Evolutionary conservation across 2,888 invertebrate genomes (phyloP).

Genomic region (Cinara cedri): DNA sequence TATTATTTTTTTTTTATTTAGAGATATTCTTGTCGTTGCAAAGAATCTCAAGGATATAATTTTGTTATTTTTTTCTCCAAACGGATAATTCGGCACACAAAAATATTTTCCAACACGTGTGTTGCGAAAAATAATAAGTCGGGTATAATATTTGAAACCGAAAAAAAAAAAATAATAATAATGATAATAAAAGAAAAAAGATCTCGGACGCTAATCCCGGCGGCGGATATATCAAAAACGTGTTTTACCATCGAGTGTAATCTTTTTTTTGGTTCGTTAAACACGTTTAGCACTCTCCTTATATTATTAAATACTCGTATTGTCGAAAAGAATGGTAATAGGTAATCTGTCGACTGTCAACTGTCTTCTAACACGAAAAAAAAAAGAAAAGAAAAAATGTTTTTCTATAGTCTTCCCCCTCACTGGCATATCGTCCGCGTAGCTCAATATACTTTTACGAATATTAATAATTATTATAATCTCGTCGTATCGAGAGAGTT

Average conservation of each 20-base stretch:
- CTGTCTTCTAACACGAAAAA: background rate
- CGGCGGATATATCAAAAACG: conserved; percentile 31
- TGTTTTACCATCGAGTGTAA: conserved; percentile 26
- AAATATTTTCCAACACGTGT: background rate
- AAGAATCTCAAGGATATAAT: conserved; percentile 35
- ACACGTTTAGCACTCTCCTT: conserved; percentile 15
- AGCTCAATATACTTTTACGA: background rate
- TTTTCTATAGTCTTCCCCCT: conserved; percentile 1
- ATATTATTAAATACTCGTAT: no score
- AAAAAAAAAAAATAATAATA: background rate
- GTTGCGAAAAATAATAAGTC: background rate
- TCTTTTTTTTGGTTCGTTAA: conserved; percentile 36
- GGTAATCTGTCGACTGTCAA: conserved; percentile 28
- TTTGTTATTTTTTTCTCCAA: background rate
- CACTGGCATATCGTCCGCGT: conserved; percentile 2
- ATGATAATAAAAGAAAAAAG: no score
- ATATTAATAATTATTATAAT: background rate
- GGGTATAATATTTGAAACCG: background rate
- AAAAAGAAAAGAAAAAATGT: no score
- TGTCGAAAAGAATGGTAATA: background rate
- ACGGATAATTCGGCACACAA: conserved; percentile 2
- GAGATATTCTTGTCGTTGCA: conserved; percentile 19
- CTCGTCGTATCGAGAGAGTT: background rate
- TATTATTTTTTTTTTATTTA: conserved; percentile 15
- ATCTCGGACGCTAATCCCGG: background rate